phyloP scores from a whole-genome alignment of 2,888 invertebrate genomes.

The Luffia ferchaultella region DNA sequence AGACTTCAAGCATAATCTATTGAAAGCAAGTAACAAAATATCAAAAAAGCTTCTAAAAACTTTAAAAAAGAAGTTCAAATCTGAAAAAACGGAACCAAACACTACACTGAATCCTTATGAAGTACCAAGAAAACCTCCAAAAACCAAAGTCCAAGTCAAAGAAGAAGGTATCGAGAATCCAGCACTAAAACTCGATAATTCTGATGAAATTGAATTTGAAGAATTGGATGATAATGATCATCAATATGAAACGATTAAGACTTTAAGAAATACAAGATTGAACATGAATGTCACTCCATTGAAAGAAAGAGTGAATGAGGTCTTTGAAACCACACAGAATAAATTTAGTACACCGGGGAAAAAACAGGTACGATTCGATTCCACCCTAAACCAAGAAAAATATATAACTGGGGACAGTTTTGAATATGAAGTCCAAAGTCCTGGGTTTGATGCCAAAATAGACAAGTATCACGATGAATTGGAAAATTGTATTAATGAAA shows the following conservation, averaged over 20 bases:
- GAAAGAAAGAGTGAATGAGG: constrained; percentile 32
- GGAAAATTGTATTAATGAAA: constrained; percentile 60
- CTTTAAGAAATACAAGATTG: constrained; percentile 42
- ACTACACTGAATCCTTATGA: constrained; percentile 49
- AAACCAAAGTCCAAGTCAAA: constrained; percentile 31
- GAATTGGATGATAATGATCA: constrained; percentile 39
- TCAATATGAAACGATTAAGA: constrained; percentile 53
- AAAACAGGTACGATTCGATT: constrained; percentile 51
- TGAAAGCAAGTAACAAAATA: constrained; percentile 45
- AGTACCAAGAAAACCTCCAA: constrained; percentile 45
- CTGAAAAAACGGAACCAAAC: constrained; percentile 39
- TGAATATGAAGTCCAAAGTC: constrained; percentile 46
- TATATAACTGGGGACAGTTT: constrained; percentile 58
- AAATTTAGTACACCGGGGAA: constrained; percentile 45
- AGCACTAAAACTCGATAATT: constrained; percentile 45
- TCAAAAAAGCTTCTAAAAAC: constrained; percentile 54
- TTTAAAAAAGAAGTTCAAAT: constrained; percentile 49
- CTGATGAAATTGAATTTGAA: constrained; percentile 56
- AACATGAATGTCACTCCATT: constrained; percentile 55
- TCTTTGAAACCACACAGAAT: constrained; percentile 35
- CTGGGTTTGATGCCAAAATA: constrained; percentile 51
- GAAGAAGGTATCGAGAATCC: constrained; percentile 56
- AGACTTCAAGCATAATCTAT: constrained; percentile 34
- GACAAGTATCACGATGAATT: constrained; percentile 59
- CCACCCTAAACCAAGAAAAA: constrained; percentile 54